These are phyloP conservation scores for Pleuronectes platessa DNA, from an alignment of 2,113 vertebrate species.

Conservation along the genomic window DNA sequence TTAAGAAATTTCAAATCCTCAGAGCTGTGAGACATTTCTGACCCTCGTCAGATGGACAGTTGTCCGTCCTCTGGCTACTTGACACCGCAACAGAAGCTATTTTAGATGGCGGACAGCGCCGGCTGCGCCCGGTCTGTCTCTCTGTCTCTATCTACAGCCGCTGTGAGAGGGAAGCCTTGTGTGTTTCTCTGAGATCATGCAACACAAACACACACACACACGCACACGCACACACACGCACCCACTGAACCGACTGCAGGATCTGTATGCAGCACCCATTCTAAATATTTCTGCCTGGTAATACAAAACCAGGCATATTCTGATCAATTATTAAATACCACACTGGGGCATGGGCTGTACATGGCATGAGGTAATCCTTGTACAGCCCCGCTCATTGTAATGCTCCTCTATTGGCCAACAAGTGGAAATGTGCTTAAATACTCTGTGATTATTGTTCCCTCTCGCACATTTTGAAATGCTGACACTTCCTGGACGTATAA, in stretches of 20 bases:
- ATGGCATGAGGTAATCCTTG: slow-evolving; percentile 40
- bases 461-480: not conserved
- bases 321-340: slow-evolving; percentile 65
- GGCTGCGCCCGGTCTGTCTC: slow-evolving; percentile 8
- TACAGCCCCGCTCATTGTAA: not conserved
- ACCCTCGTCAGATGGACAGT: slow-evolving; percentile 14
- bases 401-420: slow-evolving; percentile 42
- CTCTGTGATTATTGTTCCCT: slow-evolving; percentile 12
- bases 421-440: slow-evolving; percentile 47
- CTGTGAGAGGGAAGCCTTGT: not conserved
- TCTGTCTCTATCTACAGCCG: not conserved
- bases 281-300: slow-evolving; percentile 62
- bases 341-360: slow-evolving; percentile 31
- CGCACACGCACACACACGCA: slow-evolving; percentile 22
- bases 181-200: slow-evolving; percentile 36
- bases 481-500: slow-evolving; percentile 15
- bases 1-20: not conserved
- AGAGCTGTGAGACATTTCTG: slow-evolving; percentile 1
- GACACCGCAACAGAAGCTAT: slow-evolving; percentile 34
- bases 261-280: slow-evolving; percentile 51
- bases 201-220: slow-evolving; percentile 27
- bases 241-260: slow-evolving; percentile 12
- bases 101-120: slow-evolving; percentile 41
- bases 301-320: slow-evolving; percentile 65
- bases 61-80: slow-evolving; percentile 42